Evolutionary conservation across 2,888 invertebrate genomes (phyloP).

Genomic region (Dysmachus trigonus): DNA sequence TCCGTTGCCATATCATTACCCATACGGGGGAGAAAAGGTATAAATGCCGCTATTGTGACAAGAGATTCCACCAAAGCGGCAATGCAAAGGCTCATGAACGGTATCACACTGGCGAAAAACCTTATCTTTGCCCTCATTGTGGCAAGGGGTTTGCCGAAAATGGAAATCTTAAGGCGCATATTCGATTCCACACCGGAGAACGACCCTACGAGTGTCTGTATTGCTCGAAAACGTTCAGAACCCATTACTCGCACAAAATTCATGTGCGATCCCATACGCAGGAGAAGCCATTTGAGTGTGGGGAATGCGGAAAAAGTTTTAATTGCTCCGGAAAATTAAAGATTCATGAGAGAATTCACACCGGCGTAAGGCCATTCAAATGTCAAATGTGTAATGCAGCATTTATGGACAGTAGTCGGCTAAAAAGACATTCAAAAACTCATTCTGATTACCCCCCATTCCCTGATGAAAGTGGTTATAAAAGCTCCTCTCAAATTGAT

Average conservation of each 20-base stretch:
- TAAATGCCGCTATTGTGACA: constrained; percentile 49
- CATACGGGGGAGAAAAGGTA: constrained; percentile 47
- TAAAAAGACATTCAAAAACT: constrained; percentile 48
- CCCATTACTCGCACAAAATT: constrained; percentile 49
- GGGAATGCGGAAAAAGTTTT: constrained; percentile 48
- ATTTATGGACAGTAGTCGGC: constrained; percentile 47
- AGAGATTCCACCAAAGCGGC: constrained; percentile 48
- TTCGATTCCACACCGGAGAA: constrained; percentile 49
- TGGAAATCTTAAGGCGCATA: constrained; percentile 48
- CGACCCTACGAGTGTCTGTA: constrained; percentile 46
- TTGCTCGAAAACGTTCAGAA: constrained; percentile 47
- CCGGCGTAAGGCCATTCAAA: constrained; percentile 47
- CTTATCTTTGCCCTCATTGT: constrained; percentile 49
- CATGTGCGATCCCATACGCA: constrained; percentile 49
- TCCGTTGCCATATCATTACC: constrained; percentile 42
- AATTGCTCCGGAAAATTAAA: constrained; percentile 48
- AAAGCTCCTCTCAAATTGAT: background rate
- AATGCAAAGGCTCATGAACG: constrained; percentile 49
- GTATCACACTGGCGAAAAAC: constrained; percentile 49
- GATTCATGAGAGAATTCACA: constrained; percentile 48
- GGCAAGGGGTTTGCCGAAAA: constrained; percentile 49
- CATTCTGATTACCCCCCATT: constrained; percentile 30
- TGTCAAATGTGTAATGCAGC: constrained; percentile 46
- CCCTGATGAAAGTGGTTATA: background rate
- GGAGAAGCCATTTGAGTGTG: constrained; percentile 48